Evolutionary conservation across 1,140 invertebrate species (phyloP), one percentile per base, ranked within the genome.

Genomic region (Hyposmocoma kahamanoa): DNA sequence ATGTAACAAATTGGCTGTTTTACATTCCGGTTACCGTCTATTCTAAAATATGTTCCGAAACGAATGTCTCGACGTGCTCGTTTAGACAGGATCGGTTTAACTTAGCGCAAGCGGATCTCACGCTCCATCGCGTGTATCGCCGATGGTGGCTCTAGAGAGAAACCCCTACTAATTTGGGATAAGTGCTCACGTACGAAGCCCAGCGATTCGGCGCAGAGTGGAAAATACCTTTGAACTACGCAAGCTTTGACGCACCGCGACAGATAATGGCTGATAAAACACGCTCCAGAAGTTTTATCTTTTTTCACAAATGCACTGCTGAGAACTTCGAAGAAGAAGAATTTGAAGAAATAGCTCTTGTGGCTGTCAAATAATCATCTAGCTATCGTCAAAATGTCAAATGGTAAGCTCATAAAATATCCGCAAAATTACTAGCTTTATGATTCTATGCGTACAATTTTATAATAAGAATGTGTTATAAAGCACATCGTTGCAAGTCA

Each of bases 81-180:
- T 62, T 68, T 64, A 61, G 54, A 55, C 53, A 43, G 56, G 50
- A 54, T 58, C 36, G 62, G 62, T 56, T 59, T 66, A 66, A 66
- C 47, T 66, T 63, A 62, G 56, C 62, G 55, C 63, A 49, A 61
- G 65, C 47, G 63, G 58, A 68, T 68, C 67, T 61, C 48, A 67
- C 62, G 67, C 66, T 63, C 62, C 62, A 66, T 68, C 70, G 69
- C 67, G 55, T 61, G 59, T 65, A 60, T 59, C 59, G 52, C 53
- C 57, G 53, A 58, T 54, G 44, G 53, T 56, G 47, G 54, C 62
- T 71, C 53, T 44, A 24, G 52, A 47, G 47, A 39, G 55, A 53
- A 62, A 42, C 56, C 57, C 57, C 62, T 59, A 67, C 66, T 78
- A 78, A 75, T 75, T 78, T 71, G 62, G 62, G 66, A 72, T 71